These are phyloP conservation scores for Stegophylla sp. DNA, from an alignment of 2,888 invertebrate genomes.

Conservation along the genomic window DNA sequence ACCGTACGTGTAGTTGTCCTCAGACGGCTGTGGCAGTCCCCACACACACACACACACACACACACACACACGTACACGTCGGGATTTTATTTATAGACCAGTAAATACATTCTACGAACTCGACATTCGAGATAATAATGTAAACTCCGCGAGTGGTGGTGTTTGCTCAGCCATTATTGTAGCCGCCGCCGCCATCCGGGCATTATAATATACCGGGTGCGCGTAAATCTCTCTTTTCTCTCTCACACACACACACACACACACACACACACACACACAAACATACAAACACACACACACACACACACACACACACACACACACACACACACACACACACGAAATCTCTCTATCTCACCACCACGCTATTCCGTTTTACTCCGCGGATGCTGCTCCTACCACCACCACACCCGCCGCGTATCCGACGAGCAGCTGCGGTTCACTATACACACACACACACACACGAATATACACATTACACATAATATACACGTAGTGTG, in stretches of 20 bases:
- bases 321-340: too few relatives aligned
- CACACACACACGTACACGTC: neutral
- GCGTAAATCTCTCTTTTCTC: constrained; percentile 34
- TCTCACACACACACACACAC: too few relatives aligned
- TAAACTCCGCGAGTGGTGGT: constrained; percentile 42
- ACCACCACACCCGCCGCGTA: neutral
- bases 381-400: neutral
- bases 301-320: too few relatives aligned
- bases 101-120: constrained; percentile 28
- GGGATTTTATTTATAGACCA: constrained; percentile 49
- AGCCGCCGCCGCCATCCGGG: constrained; percentile 12
- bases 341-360: neutral
- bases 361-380: neutral
- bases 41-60: too few relatives aligned
- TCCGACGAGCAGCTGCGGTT: constrained; percentile 29
- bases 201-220: constrained; percentile 41
- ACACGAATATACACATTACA: neutral
- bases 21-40: constrained; percentile 1
- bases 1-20: neutral
- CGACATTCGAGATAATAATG: constrained; percentile 48
- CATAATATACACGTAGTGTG: neutral
- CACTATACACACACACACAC: neutral
- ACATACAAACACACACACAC: too few relatives aligned
- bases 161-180: constrained; percentile 46
- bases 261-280: too few relatives aligned